These are phyloP conservation scores for Cheilosia vulpina DNA, from an alignment of 2,888 invertebrate genomes.

Conservation along the genomic window DNA sequence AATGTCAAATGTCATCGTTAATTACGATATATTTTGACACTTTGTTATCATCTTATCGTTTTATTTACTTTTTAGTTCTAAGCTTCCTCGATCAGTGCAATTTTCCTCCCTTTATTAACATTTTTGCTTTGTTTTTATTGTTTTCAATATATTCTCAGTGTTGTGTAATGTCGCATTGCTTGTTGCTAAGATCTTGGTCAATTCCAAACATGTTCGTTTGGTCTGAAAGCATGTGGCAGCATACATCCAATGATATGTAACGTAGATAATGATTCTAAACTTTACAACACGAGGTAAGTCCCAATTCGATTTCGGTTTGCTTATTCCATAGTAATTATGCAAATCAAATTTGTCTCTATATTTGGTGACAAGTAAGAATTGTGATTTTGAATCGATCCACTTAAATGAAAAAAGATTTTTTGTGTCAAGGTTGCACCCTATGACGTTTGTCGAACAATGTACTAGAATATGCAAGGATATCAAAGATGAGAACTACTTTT, in stretches of 20 bases:
- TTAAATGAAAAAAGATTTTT: neutral
- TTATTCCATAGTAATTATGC: too few species aligned
- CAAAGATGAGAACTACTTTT: neutral
- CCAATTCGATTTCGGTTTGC: neutral
- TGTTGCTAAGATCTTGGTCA: neutral
- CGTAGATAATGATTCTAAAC: neutral
- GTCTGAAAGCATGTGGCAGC: neutral
- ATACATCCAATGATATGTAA: neutral
- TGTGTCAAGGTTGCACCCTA: conserved; percentile 2
- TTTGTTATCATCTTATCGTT: conserved; percentile 41
- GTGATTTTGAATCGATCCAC: too few species aligned
- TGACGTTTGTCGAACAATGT: neutral
- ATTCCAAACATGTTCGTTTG: neutral
- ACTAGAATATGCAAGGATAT: conserved; percentile 32
- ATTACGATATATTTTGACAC: conserved; percentile 5
- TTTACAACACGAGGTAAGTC: neutral
- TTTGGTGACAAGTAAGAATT: too few species aligned
- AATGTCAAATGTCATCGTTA: conserved; percentile 19
- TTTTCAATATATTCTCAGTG: neutral
- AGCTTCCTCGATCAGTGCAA: neutral
- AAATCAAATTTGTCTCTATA: too few species aligned
- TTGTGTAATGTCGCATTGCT: neutral
- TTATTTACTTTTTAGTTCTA: conserved; percentile 44
- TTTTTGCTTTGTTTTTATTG: neutral
- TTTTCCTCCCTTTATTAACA: neutral